A percentile compares a stretch with the other conserved stretches of the same genome.
Conservation (phyloP, 2,888 invertebrate genomes). For the Synanthedon vespiformis region DNA sequence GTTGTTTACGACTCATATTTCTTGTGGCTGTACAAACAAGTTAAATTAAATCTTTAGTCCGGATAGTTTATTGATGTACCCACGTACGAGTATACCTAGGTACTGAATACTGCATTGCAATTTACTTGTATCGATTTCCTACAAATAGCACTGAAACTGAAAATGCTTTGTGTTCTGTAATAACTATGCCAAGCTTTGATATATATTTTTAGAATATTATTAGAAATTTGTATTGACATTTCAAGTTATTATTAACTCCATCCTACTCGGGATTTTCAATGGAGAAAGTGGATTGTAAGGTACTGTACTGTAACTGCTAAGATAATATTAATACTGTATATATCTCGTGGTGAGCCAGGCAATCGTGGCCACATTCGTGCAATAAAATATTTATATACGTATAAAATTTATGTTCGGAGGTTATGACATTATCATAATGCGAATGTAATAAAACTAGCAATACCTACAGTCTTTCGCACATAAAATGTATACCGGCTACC, state of each 20-base stretch:
- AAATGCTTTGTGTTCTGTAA: too few relatives aligned
- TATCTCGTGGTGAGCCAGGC: conserved; percentile 15
- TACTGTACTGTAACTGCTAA: too few relatives aligned
- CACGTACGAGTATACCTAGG: conserved; percentile 11
- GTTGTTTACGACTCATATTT: conserved; percentile 9
- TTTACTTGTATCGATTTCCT: conserved; percentile 26
- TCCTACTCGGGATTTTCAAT: too few relatives aligned
- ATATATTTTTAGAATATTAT: too few relatives aligned
- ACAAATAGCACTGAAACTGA: conserved; percentile 18
- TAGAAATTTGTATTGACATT: too few relatives aligned
- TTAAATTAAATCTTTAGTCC: background rate
- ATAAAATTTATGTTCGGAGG: conserved; percentile 31
- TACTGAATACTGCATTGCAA: conserved; percentile 18
- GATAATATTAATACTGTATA: conserved; percentile 3
- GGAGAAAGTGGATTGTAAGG: too few relatives aligned
- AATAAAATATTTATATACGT: conserved; percentile 35
- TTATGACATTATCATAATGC: conserved; percentile 46
- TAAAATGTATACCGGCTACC: conserved; percentile 27
- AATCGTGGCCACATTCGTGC: conserved; percentile 17
- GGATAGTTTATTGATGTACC: too few relatives aligned
- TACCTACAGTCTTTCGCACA: conserved; percentile 15
- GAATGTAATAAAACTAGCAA: conserved; percentile 33
- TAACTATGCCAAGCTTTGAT: too few relatives aligned
- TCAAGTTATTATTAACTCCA: too few relatives aligned
- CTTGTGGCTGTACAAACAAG: conserved; percentile 7